Evolutionary conservation across 2,797 vertebrate species (phyloP), one percentile per base, ranked within the genome.

Genomic region (Margarornis squamiger): DNA sequence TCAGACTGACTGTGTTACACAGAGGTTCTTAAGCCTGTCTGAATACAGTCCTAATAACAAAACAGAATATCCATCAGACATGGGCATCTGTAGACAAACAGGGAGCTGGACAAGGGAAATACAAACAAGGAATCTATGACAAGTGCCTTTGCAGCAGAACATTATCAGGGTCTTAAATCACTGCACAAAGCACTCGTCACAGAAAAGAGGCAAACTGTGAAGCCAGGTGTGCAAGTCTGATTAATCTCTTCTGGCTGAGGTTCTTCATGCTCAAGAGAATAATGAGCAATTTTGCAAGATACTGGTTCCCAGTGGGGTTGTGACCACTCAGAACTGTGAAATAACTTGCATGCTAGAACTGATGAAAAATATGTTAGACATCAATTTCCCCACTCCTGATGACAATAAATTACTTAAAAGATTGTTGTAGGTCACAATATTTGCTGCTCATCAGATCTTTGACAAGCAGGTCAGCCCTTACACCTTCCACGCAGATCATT

Each of bases 181-280:
- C 3, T 39, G 38, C 82, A 75, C 73, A 96, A 86, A 90, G 45
- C 48, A 15, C 66, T 90, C 1, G 1, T 88, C 90, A 88, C 78
- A 5, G 32, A 89, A 85, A 83, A 83, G 59, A 55, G 78, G 46
- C 24, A 88, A 95, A 71, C 74, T 79, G 51, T 34, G 41, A 90
- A 92, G 38, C 57, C 90, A 89, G 86, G 82, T 93, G 66, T 66
- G 77, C 27, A 83, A 75, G 49, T 36, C 67, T 91, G 86, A 95
- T 94, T 84, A 90, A 95, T 93, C 59, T 88, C 41, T 71, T 95
- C 41, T 67, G 46, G 80, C 49, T 92, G 71, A 95, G 49, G 41
- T 49, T 92, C 79, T 84, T 87, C 36, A 61, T 51, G 49, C 67
- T 88, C 88, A 95, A 86, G 86, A 93, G 71, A 96, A 92, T 81